Base-by-base conservation (phyloP, 1,140 invertebrate genomes). In the Himalopsyche phryganea region DNA sequence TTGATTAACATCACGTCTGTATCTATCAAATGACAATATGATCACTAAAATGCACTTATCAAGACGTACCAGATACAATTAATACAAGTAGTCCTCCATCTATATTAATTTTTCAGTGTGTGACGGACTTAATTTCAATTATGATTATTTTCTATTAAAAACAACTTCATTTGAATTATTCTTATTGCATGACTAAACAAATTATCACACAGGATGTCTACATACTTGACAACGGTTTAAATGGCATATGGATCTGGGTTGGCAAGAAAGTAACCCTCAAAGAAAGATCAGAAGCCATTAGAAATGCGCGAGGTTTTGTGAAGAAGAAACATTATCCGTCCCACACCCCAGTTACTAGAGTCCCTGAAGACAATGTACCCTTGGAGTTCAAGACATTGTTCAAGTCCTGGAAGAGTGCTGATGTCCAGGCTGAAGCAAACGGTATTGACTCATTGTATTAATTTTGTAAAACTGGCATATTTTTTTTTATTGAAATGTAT, bases 241-340 rank as follows among this genome's bases (percentile, higher is more conserved):
- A 88, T 1, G 92, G 92, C 0, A 85, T 96, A 53, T 97, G 94
- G 92, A 87, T 93, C 1, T 98, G 94, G 94, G 87, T 94, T 6
- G 94, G 94, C 0, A 83, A 82, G 69, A 75, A 84, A 61, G 83
- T 89, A 35, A 84, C 76, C 44, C 77, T 75, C 32, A 86, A 83
- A 62, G 90, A 89, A 72, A 81, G 86, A 61, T 78, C 80, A 17
- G 91, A 87, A 75, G 90, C 90, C 1, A 86, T 95, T 73, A 81
- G 90, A 63, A 93, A 93, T 67, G 91, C 90, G 0, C 81, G 94
- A 15, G 92, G 92, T 0, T 93, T 95, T 68, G 85, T 93, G 0
- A 89, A 89, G 45, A 94, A 95, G 69, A 94, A 94, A 66, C 85
- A 86, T 18, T 91, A 94, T 69, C 81, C 84, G 0, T 81, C 81